phyloP scores from a whole-genome alignment of 35 echinoderm and acorn worm genomes.

The Nesometra sesokonis region DNA sequence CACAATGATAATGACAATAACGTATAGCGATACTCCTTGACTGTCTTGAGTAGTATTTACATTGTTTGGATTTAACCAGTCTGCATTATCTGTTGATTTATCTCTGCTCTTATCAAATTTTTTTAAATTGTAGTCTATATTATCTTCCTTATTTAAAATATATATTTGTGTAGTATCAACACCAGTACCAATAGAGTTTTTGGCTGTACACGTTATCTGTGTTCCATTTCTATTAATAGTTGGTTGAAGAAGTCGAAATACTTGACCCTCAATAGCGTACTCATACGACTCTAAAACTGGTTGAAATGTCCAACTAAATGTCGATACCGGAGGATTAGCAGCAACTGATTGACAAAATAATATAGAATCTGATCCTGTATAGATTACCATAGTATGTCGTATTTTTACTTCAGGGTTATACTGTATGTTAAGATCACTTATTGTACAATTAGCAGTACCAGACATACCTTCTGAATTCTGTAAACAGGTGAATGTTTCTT shows the following conservation, averaged over 20 bases:
- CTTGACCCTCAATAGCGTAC: not conserved
- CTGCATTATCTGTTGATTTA: too few relatives aligned
- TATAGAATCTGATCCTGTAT: not conserved
- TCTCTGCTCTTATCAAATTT: not conserved
- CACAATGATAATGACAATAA: not conserved
- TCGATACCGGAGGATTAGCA: not conserved
- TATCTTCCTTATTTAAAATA: not conserved
- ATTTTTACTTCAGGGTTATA: not conserved
- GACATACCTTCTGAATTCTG: not conserved
- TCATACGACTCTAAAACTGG: not conserved
- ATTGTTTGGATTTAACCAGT: not conserved
- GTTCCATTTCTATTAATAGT: not conserved
- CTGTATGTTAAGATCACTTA: not conserved
- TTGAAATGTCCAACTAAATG: not conserved
- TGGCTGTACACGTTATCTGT: not conserved
- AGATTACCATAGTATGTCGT: not conserved
- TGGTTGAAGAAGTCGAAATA: not conserved
- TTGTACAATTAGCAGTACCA: not conserved
- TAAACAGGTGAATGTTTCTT: not conserved
- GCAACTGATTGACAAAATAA: not conserved
- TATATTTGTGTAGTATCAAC: not conserved
- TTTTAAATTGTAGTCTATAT: not conserved
- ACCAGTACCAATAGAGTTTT: not conserved
- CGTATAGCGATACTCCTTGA: not conserved
- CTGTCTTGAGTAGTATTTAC: not conserved